Percentiles rank a stretch among this genome's conserved stretches.
phyloP scores from a whole-genome alignment of 2,888 invertebrate genomes.

The Sepiola atlantica region DNA sequence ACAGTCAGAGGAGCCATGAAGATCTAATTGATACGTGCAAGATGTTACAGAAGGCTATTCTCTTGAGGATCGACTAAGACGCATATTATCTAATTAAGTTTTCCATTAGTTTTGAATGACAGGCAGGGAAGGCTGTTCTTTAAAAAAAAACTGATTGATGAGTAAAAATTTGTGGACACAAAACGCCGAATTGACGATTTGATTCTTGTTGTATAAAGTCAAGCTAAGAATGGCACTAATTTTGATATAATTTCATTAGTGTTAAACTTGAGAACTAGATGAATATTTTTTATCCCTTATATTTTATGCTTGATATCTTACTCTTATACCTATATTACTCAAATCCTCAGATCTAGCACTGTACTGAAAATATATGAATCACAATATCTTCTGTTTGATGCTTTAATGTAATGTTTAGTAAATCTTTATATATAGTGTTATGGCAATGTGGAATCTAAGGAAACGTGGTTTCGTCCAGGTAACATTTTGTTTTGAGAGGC shows the following conservation, averaged over 20 bases:
- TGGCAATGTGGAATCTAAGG: no score
- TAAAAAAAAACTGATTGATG: background rate
- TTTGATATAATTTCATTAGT: constrained; percentile 6
- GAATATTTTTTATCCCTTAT: background rate
- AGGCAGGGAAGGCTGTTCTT: background rate
- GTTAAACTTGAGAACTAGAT: background rate
- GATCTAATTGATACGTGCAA: background rate
- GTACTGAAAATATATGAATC: no score
- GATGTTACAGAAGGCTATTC: background rate
- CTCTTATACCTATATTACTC: background rate
- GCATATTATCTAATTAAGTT: background rate
- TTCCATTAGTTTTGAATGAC: background rate
- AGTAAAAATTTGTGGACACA: background rate
- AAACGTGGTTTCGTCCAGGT: no score
- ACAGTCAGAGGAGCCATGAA: background rate
- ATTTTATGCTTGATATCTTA: background rate
- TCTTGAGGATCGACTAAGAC: background rate
- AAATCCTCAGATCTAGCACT: no score
- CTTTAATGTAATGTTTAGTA: no score
- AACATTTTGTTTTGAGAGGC: no score
- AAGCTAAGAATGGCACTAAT: background rate
- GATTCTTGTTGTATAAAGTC: background rate
- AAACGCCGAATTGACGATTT: background rate
- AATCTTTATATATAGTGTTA: no score
- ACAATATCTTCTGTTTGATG: no score